phyloP scores from a whole-genome alignment of 2,113 vertebrate species.

The Turnix velox region DNA sequence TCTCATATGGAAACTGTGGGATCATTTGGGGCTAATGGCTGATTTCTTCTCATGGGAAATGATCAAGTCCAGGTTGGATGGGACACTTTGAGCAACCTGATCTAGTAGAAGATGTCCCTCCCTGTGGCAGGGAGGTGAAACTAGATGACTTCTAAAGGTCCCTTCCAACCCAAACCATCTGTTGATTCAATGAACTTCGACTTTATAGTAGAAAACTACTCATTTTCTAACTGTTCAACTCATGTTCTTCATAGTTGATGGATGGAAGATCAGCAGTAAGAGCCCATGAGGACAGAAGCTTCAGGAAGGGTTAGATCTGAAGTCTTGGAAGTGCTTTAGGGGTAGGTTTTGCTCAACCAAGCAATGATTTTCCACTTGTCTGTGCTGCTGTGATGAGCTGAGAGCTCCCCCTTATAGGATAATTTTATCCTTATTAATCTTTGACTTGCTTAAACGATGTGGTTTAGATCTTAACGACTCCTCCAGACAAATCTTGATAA shows the following conservation, averaged over 20 bases:
- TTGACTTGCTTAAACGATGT: neutral
- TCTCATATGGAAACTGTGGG: neutral
- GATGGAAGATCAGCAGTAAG: neutral
- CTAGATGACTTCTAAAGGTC: fast-evolving
- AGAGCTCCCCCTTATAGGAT: neutral
- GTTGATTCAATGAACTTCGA: neutral
- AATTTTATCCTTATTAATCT: neutral
- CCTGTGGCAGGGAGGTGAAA: fast-evolving
- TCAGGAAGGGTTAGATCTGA: neutral
- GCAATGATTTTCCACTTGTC: neutral
- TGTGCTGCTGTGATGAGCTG: fast-evolving
- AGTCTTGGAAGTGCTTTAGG: too few relatives aligned
- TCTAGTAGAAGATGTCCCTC: neutral
- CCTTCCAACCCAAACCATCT: neutral
- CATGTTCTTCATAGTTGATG: neutral
- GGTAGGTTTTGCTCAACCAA: neutral
- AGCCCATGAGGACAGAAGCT: neutral
- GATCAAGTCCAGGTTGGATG: fast-evolving
- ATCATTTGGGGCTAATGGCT: neutral
- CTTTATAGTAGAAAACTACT: neutral
- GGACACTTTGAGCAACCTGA: neutral
- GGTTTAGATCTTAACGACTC: neutral
- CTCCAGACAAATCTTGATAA: slow-evolving; percentile 43
- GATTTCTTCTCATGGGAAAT: neutral
- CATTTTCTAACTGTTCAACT: fast-evolving